A percentile compares a stretch with the other conserved stretches of the same genome.
These are phyloP conservation scores for Cerceris rybyensis DNA, from an alignment of 2,888 invertebrate genomes.

Conservation along the genomic window DNA sequence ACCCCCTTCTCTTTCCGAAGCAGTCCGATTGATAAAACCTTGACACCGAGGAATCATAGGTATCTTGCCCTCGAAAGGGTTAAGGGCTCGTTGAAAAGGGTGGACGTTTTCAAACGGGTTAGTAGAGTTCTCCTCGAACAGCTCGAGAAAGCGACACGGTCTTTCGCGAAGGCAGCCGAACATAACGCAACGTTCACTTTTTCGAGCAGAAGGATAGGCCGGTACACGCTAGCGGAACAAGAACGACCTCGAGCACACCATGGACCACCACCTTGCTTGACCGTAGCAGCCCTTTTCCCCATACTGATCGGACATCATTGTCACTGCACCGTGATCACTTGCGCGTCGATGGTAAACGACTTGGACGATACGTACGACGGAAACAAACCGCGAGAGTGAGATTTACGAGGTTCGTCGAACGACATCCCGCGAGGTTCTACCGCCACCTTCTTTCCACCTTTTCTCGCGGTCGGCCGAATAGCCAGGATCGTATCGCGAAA, in stretches of 20 bases:
- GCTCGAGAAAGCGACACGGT: constrained; percentile 63
- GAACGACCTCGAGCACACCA: constrained; percentile 56
- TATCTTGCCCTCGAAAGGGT: neutral
- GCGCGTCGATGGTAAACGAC: constrained; percentile 17
- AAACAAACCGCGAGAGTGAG: constrained; percentile 40
- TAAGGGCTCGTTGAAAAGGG: neutral
- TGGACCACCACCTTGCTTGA: constrained; percentile 34
- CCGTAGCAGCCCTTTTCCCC: constrained; percentile 13
- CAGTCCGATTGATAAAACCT: no score
- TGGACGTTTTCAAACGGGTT: constrained; percentile 52
- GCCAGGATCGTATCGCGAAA: constrained; percentile 50
- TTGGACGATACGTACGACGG: constrained; percentile 23
- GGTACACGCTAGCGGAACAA: constrained; percentile 27
- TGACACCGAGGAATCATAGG: no score
- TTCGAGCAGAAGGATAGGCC: constrained; percentile 47
- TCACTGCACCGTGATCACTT: constrained; percentile 27
- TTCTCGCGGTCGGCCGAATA: constrained; percentile 25
- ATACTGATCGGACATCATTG: constrained; percentile 34
- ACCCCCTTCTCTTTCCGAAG: no score
- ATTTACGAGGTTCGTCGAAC: constrained; percentile 59
- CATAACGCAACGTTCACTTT: constrained; percentile 67
- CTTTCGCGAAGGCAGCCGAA: constrained; percentile 52
- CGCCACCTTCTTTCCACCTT: constrained; percentile 54
- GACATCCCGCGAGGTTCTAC: constrained; percentile 74
- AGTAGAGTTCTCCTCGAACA: constrained; percentile 34